Base-by-base conservation (phyloP, 1,140 invertebrate species). In the Oreohelix idahoensis region DNA sequence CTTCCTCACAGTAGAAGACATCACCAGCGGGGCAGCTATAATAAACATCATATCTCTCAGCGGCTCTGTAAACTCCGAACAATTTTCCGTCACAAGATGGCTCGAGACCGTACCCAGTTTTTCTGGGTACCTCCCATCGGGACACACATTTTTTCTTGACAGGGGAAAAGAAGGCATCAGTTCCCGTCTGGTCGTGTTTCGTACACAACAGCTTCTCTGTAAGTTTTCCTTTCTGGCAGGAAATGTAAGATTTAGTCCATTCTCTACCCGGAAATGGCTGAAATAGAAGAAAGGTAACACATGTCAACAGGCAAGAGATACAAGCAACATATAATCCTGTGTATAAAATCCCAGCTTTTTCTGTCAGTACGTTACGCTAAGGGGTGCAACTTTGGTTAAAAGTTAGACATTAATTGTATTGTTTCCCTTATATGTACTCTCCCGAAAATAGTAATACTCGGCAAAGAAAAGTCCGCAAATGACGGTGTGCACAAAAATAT, bases 1-100 rank as follows among this genome's bases (percentile, higher is more conserved):
- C 39, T 32, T 5, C 1, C 20, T 35, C 29, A 53, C 74, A 76
- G n/a, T 51, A 76, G 74, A 45, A 76, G 39, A 76, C 45, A 39
- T 76, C 29, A 1, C 26, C 45, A 8, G 23, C 32, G 2, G 74
- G 74, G n/a, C 74, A 76, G 29, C 35, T 76, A 45, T 53, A 51
- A 29, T 76, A 76, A 5, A 76, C 74, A 45, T 76, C 74, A 15
- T 15, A 23, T 35, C 45, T 76, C n/a, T 76, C 45, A 20, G 26
- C 2, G 1, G 45, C n/a, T 35, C 26, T 13, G 23, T 76, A 76
- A 4, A 49, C 23, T 5, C 74, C 74, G 1, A 45, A 13, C 20
- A 53, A 45, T 51, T 76, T 76, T 35, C 74, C 74, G 1, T 45
- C 20, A 35, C 74, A 76, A 49, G 39, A 49, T 76, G 74, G 74